phyloP scores from a whole-genome alignment of 1,140 invertebrate species.

The Thaumatotibia leucotreta region DNA sequence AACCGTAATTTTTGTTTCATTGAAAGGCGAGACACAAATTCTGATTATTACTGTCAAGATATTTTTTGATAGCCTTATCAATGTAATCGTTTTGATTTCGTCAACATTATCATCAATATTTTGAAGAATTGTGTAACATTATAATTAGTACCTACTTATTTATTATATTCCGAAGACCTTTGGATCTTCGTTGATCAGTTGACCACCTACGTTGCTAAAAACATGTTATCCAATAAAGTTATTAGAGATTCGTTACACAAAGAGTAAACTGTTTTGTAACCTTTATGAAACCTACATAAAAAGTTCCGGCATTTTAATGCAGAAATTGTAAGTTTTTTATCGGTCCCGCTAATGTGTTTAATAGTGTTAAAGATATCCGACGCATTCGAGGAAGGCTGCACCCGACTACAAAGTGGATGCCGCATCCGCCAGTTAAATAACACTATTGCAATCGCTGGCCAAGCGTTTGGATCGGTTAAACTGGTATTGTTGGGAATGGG shows the following conservation, averaged over 20 bases:
- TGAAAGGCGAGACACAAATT: neutral
- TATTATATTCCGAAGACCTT: too few relatives aligned
- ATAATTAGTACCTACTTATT: too few relatives aligned
- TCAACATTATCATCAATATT: too few relatives aligned
- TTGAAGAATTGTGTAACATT: too few relatives aligned
- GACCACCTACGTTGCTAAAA: too few relatives aligned
- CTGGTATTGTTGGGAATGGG: neutral
- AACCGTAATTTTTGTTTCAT: neutral
- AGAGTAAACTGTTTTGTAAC: too few relatives aligned
- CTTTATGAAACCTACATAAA: too few relatives aligned
- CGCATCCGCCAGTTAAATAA: neutral
- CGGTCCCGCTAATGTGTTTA: neutral
- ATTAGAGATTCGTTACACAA: too few relatives aligned
- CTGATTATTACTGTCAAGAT: neutral
- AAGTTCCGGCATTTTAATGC: too few relatives aligned
- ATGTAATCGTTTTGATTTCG: neutral
- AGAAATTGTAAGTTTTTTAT: neutral
- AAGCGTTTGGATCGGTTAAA: neutral
- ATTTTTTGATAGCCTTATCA: neutral
- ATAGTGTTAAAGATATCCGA: neutral
- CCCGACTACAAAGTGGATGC: slow-evolving; percentile 1
- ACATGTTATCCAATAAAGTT: too few relatives aligned
- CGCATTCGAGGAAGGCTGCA: neutral
- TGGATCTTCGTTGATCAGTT: too few relatives aligned
- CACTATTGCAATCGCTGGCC: neutral